Conservation (phyloP, 2,113 vertebrate genomes). For the Australoheros scitulus region DNA sequence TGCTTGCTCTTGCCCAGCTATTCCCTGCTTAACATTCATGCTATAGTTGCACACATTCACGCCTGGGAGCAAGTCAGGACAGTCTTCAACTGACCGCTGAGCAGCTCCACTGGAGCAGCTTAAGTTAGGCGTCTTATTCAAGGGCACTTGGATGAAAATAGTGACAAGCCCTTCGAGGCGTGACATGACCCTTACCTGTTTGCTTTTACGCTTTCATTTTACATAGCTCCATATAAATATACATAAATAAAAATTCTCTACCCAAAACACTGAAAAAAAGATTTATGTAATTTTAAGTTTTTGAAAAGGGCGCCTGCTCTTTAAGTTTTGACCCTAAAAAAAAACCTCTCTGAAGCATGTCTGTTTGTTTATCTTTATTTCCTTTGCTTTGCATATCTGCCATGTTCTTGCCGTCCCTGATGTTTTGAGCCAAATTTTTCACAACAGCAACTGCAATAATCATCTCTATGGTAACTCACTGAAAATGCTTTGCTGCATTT, state of each 20-base stretch:
- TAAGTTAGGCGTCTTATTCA: slow-evolving; percentile 54
- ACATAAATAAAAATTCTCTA: slow-evolving; percentile 5
- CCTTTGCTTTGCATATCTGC: slow-evolving; percentile 41
- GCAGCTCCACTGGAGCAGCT: slow-evolving; percentile 30
- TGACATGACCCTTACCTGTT: slow-evolving; percentile 5
- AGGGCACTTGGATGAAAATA: slow-evolving; percentile 50
- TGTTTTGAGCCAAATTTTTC: slow-evolving; percentile 45
- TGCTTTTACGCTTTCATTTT: slow-evolving; percentile 19
- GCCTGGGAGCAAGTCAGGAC: slow-evolving; percentile 44
- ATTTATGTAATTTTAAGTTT: slow-evolving; percentile 27
- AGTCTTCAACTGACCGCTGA: slow-evolving; percentile 45
- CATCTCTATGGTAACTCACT: slow-evolving; percentile 60
- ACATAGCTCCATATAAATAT: slow-evolving; percentile 25
- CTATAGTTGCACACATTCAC: slow-evolving; percentile 41
- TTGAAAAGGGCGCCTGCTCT: neutral
- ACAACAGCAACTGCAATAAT: slow-evolving; percentile 60
- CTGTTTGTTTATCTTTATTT: slow-evolving; percentile 33
- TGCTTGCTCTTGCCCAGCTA: slow-evolving; percentile 21
- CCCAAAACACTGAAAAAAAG: slow-evolving; percentile 9
- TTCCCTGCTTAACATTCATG: slow-evolving; percentile 63
- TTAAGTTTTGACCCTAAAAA: slow-evolving; percentile 26
- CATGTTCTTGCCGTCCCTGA: slow-evolving; percentile 35
- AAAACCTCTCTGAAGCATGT: slow-evolving; percentile 14
- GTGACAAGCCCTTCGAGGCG: slow-evolving; percentile 30
- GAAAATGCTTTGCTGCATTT: slow-evolving; percentile 52